A percentile compares a stretch with the other conserved stretches of the same genome.
These are phyloP conservation scores for Enteromius anoplus DNA, from an alignment of 2,797 vertebrate species.

Conservation along the genomic window DNA sequence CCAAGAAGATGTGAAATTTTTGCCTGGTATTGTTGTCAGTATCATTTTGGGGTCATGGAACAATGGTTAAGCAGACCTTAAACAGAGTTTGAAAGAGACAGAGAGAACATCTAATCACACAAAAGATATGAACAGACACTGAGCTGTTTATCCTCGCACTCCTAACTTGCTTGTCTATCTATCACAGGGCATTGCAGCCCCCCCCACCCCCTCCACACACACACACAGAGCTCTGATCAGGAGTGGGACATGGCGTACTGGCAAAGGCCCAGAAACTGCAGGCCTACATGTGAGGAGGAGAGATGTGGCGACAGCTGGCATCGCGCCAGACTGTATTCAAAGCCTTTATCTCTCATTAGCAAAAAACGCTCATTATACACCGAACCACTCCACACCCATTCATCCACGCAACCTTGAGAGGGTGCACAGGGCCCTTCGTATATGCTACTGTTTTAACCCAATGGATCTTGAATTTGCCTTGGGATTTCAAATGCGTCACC, in stretches of 20 bases:
- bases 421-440: slow-evolving; percentile 71
- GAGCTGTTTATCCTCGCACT: slow-evolving; percentile 12
- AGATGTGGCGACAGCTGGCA: slow-evolving; percentile 71
- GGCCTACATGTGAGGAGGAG: slow-evolving; percentile 69
- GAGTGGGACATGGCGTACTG: slow-evolving; percentile 61
- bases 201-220: background rate
- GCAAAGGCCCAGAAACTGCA: slow-evolving; percentile 73
- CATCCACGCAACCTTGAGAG: slow-evolving; percentile 79
- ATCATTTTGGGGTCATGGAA: background rate
- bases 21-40: background rate
- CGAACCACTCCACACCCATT: slow-evolving; percentile 64
- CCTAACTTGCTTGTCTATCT: slow-evolving; percentile 16
- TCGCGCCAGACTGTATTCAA: slow-evolving; percentile 75
- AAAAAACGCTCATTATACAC: slow-evolving; percentile 73
- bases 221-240: slow-evolving; percentile 22
- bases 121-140: slow-evolving; percentile 12
- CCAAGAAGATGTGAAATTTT: background rate
- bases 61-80: background rate
- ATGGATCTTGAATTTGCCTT: background rate
- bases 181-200: slow-evolving; percentile 4
- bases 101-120: slow-evolving; percentile 4
- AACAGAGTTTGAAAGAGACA: background rate
- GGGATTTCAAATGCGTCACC: background rate
- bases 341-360: slow-evolving; percentile 81
- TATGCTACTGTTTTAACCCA: slow-evolving; percentile 22